These are phyloP conservation scores for Lysandra bellargus DNA, from an alignment of 2,888 invertebrate genomes.

Conservation along the genomic window DNA sequence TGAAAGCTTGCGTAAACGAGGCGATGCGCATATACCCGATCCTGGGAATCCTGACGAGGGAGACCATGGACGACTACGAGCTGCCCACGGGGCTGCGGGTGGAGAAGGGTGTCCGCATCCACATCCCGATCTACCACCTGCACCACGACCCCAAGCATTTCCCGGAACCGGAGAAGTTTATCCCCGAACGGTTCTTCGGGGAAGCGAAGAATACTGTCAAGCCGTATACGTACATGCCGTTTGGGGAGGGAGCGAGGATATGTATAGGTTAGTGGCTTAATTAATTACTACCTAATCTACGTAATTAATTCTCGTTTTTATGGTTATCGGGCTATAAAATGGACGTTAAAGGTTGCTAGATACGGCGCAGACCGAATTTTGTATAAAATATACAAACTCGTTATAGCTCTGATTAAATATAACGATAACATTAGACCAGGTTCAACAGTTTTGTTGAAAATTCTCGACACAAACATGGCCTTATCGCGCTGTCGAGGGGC, in stretches of 20 bases:
- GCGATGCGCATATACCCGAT: constrained; percentile 60
- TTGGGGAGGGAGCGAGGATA: constrained; percentile 63
- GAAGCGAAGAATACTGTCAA: constrained; percentile 52
- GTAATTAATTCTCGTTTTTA: no score
- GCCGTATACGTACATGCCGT: constrained; percentile 61
- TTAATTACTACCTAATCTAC: no score
- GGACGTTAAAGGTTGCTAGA: no score
- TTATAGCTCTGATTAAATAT: no score
- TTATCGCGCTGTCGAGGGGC: no score
- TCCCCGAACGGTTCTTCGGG: constrained; percentile 58
- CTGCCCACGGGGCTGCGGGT: constrained; percentile 54
- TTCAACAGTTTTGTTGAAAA: no score
- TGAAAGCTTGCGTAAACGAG: constrained; percentile 57
- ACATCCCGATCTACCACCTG: constrained; percentile 58
- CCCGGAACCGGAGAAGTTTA: constrained; percentile 56
- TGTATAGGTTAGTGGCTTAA: constrained; percentile 55
- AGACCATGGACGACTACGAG: constrained; percentile 56
- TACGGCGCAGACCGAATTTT: no score
- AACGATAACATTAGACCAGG: no score
- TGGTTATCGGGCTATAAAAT: no score
- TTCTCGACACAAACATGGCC: no score
- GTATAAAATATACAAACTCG: no score
- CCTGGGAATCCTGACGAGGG: constrained; percentile 53
- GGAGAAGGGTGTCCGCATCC: constrained; percentile 57
- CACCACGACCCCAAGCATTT: constrained; percentile 57